Evolutionary conservation across 2,113 vertebrate species (phyloP), one percentile per base, ranked within the genome.

Genomic region (Hystrix brachyura): DNA sequence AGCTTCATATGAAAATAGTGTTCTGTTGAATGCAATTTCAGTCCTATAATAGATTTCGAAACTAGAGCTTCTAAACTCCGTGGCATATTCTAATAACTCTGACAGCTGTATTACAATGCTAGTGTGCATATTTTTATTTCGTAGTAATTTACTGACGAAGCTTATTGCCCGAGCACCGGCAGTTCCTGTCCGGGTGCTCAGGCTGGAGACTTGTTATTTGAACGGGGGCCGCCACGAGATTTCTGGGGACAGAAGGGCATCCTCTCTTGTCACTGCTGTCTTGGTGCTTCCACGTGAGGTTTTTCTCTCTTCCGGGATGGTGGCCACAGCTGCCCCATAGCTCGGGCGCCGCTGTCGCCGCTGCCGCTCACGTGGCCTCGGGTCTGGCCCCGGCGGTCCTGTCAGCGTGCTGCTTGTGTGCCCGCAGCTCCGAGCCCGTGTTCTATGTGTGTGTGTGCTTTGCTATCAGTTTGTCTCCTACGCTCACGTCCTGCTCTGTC

Each of bases 211-310:
- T 48, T 38, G 1, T 11, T 43, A 18, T 76, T 25, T 55, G 51
- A 64, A 23, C 27, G 59, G 19, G 27, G 62, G 62, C 34, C 12
- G 9, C 38, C 29, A 78, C 48, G 27, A 43, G 34, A 55, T 19
- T 60, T 48, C 34, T 82, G 46, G 74, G 62, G 15, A 8, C 14
- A 5, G 48, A 4, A 5, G 19, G 14, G 19, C 3, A 4, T 0
- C 5, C 11, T 5, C 29, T 65, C 51, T 7, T 84, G 57, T 57
- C 59, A 12, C 38, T 2, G 3, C 3, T 11, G n/a, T 60, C 71
- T 13, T 2, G 0, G 5, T 12, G 17, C 29, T n/a, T 46, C 65
- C 51, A 1, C 0, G 13, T 12, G 18, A 65, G 29, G 29, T 12
- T 29, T 65, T 38, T 74, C 55, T n/a, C 67, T 91, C 10, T 38